Evolutionary conservation across 2,888 invertebrate species (phyloP).

Genomic region (Lasioglossum oenotherae): DNA sequence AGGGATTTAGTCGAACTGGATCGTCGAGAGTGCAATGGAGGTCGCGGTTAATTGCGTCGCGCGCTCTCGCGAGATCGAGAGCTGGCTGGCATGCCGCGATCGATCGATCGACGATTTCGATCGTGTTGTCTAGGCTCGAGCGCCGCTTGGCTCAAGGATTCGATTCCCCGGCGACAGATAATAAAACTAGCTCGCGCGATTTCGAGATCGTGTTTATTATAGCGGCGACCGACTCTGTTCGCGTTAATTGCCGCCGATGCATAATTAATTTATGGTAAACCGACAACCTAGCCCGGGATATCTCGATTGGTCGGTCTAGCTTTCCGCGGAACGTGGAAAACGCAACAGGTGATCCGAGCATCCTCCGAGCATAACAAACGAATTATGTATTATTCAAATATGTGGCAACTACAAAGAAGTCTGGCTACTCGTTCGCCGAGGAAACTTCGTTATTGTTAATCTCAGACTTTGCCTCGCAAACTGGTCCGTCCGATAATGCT

Average conservation of each 20-base stretch:
- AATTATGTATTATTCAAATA: not conserved
- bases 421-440: not conserved
- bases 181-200: conserved; percentile 14
- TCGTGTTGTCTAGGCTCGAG: not conserved
- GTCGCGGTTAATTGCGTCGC: conserved; percentile 36
- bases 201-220: conserved; percentile 59
- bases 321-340: conserved; percentile 39
- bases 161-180: conserved; percentile 10
- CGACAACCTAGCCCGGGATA: conserved; percentile 44
- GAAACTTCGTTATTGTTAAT: not conserved
- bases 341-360: conserved; percentile 70
- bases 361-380: conserved; percentile 44
- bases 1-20: conserved; percentile 31
- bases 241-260: conserved; percentile 74
- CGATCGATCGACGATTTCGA: conserved; percentile 27
- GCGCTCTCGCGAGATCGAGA: conserved; percentile 15
- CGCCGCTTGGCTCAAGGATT: conserved; percentile 37
- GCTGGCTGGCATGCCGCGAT: conserved; percentile 10
- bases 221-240: not conserved
- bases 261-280: conserved; percentile 81
- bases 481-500: not conserved
- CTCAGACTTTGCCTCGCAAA: not conserved
- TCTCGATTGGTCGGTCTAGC: conserved; percentile 61
- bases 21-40: conserved; percentile 22
- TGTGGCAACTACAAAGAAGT: not conserved